Percentiles rank a stretch among this genome's conserved stretches.
phyloP scores from a whole-genome alignment of 1,140 invertebrate species.

The Teleogryllus occipitalis region DNA sequence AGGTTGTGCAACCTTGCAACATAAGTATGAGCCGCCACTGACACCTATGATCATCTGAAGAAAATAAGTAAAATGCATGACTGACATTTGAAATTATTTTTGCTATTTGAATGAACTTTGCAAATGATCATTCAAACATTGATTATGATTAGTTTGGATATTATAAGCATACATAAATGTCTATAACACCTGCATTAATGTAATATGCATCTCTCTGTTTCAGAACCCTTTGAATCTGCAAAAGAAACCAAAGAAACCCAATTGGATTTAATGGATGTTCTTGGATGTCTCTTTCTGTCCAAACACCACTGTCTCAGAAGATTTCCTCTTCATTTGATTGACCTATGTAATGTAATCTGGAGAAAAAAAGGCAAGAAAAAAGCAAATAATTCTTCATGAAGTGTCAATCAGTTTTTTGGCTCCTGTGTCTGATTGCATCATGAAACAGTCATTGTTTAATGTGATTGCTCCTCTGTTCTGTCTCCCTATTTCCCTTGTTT shows the following conservation, averaged over 20 bases:
- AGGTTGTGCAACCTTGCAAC: no score
- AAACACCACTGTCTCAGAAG: neutral
- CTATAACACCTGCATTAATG: no score
- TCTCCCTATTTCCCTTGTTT: neutral
- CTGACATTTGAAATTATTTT: no score
- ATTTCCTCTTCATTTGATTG: neutral
- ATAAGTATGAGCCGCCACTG: no score
- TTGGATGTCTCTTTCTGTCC: conserved; percentile 3
- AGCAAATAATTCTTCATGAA: neutral
- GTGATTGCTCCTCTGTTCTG: neutral
- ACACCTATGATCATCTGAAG: no score
- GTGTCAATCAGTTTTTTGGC: neutral
- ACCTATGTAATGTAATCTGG: neutral
- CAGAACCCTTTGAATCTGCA: neutral
- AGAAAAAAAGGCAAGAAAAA: neutral
- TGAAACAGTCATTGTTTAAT: neutral
- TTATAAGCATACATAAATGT: no score
- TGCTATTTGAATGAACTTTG: no score
- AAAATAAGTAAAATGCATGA: no score
- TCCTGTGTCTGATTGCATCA: neutral
- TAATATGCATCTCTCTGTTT: neutral
- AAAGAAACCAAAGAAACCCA: neutral
- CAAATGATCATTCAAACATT: no score
- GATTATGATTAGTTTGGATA: no score
- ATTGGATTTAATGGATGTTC: conserved; percentile 1